Base-by-base conservation (phyloP, 1,140 invertebrate species). In the Thaumetopoea pityocampa region DNA sequence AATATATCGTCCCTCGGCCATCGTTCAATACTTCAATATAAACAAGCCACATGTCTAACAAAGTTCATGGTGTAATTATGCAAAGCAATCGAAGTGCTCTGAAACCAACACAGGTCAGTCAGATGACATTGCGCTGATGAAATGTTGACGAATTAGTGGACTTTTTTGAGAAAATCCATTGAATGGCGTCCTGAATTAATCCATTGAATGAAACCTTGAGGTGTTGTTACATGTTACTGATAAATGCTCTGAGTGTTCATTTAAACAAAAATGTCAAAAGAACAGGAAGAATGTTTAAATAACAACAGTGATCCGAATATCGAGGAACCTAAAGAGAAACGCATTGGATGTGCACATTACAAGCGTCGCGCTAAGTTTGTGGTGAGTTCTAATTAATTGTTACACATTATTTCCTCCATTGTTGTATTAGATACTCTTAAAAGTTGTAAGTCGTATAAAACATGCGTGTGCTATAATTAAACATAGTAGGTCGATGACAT, bases 341-440 rank as follows among this genome's bases (percentile, higher is more conserved):
- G 81, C 11, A 78, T 87, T 58, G 92, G 92, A 22, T 94, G 92
- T 76, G 88, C 89, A 33, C 92, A 94, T 81, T 94, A 94, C 52
- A 92, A 93, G 65, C 88, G 92, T 61, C 89, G 91, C 64, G 92
- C 92, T 2, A 93, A 93, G 85, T 93, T 93, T 85, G 92, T 94
- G 79, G 92, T 93, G 85, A 89, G 90, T 87, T 52, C 44, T 19
- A 44, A 9, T 16, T 27, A 18, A 38, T 23, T 7, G 32, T 18
- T 23, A 26, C 7, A 26, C 17, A 22, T 18, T 15, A 12, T 30
- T 22, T 24, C 15, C 18, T 34, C n/a, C 11, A n/a, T 23, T 33
- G 10, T 27, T 3, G 16, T 47, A 28, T 16, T 19, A 19, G 20
- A 19, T 40, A 9, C n/a, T 5, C 2, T 17, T 27, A 10, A 4